Base-by-base conservation (phyloP, 1,140 invertebrate species). In the Thrips palmi region DNA sequence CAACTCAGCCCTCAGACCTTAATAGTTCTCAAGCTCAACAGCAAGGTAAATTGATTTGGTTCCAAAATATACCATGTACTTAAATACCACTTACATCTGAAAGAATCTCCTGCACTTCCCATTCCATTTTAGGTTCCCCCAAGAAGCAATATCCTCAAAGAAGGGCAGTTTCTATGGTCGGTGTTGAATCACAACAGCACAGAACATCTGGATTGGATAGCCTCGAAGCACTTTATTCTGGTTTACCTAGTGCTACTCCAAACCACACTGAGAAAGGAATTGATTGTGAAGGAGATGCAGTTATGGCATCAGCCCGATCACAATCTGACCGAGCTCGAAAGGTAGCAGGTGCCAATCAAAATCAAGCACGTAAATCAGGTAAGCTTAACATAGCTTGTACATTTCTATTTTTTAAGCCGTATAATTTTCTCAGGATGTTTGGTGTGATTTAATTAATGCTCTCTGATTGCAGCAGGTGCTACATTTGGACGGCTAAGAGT, bases 111-210 rank as follows among this genome's bases (percentile, higher is more conserved):
- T n/a, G n/a, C n/a, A n/a, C n/a, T n/a, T n/a, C n/a, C n/a, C n/a
- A n/a, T 37, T n/a, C 29, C 14, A 33, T 32, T 20, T 19, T 22
- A 47, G 52, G 50, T 42, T 65, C 63, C 17, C 64, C 63, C 8
- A 67, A 67, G 49, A 67, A 67, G 45, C 43, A 42, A 45, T 27
- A 42, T 41, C 41, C 43, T 20, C 45, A 51, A 42, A 52, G 63
- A 22, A 52, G 63, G 17, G 61, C 64, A 2, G 59, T 65, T 1
- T 65, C 62, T 3, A 65, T 68, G 64, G 60, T 63, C 7, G 56
- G 55, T 29, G 53, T 62, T 2, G 62, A 62, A 45, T 51, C 59
- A 6, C 53, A 55, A 33, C 18, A 21, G 22, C 33, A 8, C 27
- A n/a, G 18, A 10, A 10, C 15, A 15, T 25, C 25, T 36, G 34